These are phyloP conservation scores for Salminus brasiliensis DNA, from an alignment of 2,113 vertebrate genomes.

Conservation along the genomic window DNA sequence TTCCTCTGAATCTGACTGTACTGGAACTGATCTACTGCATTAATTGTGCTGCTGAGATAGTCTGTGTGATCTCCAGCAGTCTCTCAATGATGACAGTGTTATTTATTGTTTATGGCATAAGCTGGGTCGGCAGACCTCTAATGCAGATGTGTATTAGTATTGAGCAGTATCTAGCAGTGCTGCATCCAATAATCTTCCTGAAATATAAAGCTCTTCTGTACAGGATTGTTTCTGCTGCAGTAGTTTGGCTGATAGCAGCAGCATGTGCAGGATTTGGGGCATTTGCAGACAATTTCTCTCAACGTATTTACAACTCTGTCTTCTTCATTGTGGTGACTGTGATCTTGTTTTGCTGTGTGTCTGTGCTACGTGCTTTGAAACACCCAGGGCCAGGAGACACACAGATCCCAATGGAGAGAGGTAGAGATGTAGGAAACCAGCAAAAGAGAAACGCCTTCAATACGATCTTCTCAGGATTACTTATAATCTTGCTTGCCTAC, in stretches of 20 bases:
- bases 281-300: not conserved
- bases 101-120: not conserved
- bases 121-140: too few species aligned
- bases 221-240: conserved; percentile 12
- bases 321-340: conserved; percentile 25
- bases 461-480: not conserved
- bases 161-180: too few species aligned
- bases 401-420: not conserved
- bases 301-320: not conserved
- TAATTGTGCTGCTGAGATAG: not conserved
- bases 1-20: conserved; percentile 19
- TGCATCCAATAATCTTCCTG: too few species aligned
- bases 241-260: not conserved
- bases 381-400: not conserved
- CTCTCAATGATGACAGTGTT: not conserved
- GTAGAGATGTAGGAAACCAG: not conserved
- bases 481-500: conserved; percentile 7
- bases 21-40: conserved; percentile 29
- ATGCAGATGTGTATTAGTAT: conserved; percentile 41
- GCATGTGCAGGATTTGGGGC: not conserved
- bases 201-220: conserved; percentile 29
- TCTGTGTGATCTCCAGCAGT: not conserved
- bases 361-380: conserved; percentile 5
- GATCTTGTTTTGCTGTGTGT: not conserved
- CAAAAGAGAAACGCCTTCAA: conserved; percentile 17